Evolutionary conservation across 1,140 invertebrate species (phyloP).

Genomic region (Rhopalosiphum maidis): DNA sequence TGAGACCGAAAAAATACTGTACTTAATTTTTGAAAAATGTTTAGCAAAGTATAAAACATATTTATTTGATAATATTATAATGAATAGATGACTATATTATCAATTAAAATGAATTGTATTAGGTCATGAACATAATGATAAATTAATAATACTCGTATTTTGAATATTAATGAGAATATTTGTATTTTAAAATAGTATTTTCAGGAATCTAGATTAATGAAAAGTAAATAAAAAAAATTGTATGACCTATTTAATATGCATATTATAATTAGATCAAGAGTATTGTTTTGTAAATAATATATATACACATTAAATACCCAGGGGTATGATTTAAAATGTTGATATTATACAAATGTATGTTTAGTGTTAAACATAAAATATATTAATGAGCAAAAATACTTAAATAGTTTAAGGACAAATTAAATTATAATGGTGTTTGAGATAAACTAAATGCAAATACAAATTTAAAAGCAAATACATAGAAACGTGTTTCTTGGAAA

Average conservation of each 20-base stretch:
- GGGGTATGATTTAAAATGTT: background rate
- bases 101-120: too few species aligned
- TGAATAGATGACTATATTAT: too few species aligned
- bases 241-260: background rate
- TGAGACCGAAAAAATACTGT: background rate
- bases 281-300: background rate
- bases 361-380: background rate
- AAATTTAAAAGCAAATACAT: slow-evolving; percentile 3
- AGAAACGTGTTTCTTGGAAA: background rate
- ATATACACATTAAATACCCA: background rate
- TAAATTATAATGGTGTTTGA: background rate
- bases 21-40: background rate
- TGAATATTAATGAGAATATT: background rate
- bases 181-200: background rate
- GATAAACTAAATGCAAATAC: background rate
- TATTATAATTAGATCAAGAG: background rate
- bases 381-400: slow-evolving; percentile 13
- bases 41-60: too few species aligned
- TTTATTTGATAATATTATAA: too few species aligned
- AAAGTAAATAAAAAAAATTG: background rate
- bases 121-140: too few species aligned
- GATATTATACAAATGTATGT: background rate
- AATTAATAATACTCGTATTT: background rate
- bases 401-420: background rate
- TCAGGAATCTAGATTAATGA: background rate